Conservation (phyloP, 2,888 invertebrate species). For the Stenodema calcarata region DNA sequence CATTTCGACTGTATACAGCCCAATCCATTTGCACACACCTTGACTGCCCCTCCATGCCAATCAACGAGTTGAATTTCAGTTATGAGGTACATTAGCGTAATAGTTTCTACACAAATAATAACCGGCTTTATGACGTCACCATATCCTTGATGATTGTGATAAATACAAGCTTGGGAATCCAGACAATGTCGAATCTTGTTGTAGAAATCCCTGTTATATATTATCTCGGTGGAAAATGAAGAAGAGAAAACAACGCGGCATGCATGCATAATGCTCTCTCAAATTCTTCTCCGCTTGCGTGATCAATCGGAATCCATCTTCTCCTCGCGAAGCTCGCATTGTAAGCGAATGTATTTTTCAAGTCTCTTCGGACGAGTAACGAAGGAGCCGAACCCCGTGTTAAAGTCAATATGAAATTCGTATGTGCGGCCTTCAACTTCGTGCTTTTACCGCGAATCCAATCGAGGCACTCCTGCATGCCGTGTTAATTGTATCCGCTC, state of each 20-base stretch:
- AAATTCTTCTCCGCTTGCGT: neutral
- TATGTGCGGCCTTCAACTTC: neutral
- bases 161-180: too few species aligned
- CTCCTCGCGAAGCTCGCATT: neutral
- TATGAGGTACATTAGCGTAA: too few species aligned
- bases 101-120: too few species aligned
- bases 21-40: too few species aligned
- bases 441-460: neutral
- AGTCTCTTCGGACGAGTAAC: neutral
- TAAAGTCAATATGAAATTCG: neutral
- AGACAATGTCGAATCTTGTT: neutral
- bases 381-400: neutral
- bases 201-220: neutral
- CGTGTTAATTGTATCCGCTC: neutral
- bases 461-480: neutral
- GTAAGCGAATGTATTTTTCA: neutral
- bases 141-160: too few species aligned
- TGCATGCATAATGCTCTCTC: neutral
- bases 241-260: neutral
- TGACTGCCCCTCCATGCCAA: too few species aligned
- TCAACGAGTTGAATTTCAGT: too few species aligned
- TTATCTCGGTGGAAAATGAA: neutral
- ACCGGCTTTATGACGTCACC: too few species aligned
- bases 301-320: neutral
- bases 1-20: too few species aligned